A percentile compares a stretch with the other conserved stretches of the same genome.
These are phyloP conservation scores for Leucania comma DNA, from an alignment of 2,888 invertebrate genomes.

Conservation along the genomic window DNA sequence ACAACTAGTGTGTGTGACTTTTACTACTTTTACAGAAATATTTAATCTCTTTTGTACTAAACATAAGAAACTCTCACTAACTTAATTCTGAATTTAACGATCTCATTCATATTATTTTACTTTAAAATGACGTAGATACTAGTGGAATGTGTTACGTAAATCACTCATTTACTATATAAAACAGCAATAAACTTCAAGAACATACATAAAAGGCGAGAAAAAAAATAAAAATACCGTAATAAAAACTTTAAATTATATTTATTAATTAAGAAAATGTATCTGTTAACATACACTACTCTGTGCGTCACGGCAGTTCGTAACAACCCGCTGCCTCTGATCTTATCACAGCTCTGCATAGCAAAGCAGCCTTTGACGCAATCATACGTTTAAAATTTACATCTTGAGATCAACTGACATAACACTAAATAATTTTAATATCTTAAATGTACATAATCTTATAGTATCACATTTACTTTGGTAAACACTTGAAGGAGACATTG, in stretches of 20 bases:
- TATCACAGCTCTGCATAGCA: constrained; percentile 18
- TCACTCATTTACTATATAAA: constrained; percentile 1
- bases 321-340: constrained; percentile 25
- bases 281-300: constrained; percentile 49
- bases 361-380: constrained; percentile 36
- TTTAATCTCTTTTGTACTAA: background rate
- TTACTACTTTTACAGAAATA: background rate
- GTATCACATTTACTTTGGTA: constrained; percentile 83
- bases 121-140: background rate
- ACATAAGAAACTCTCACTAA: no score
- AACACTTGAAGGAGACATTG: constrained; percentile 42
- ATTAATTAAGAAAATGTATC: constrained; percentile 40
- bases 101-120: no score
- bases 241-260: constrained; percentile 45
- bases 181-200: constrained; percentile 3
- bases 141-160: background rate
- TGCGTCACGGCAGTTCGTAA: constrained; percentile 50
- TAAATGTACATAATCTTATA: constrained; percentile 62
- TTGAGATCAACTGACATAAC: constrained; percentile 76
- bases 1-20: background rate
- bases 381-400: constrained; percentile 57
- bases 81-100: no score
- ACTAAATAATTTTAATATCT: constrained; percentile 61
- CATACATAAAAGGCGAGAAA: constrained; percentile 4
- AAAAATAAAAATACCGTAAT: constrained; percentile 15